phyloP scores from a whole-genome alignment of 1,140 invertebrate genomes.

The Caerostris extrusa region DNA sequence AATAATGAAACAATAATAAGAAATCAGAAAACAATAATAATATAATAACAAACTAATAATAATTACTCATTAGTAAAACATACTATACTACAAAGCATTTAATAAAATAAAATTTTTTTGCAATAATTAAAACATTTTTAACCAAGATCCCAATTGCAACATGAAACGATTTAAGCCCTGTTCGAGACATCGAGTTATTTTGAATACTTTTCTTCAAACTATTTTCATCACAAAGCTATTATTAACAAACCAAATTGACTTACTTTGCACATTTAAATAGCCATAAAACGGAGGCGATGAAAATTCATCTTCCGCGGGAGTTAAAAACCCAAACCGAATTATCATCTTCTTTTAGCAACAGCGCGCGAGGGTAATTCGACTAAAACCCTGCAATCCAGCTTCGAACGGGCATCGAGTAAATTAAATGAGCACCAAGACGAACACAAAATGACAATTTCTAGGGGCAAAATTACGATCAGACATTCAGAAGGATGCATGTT shows the following conservation, averaged over 20 bases:
- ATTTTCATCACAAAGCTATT: neutral
- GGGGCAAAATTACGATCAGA: neutral
- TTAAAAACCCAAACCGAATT: neutral
- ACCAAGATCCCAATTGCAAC: too few species aligned
- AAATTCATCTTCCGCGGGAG: neutral
- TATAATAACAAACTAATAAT: too few species aligned
- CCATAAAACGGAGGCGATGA: neutral
- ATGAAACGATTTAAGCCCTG: too few species aligned
- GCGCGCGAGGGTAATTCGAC: neutral
- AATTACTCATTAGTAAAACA: too few species aligned
- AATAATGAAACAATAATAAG: too few species aligned
- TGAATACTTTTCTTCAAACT: too few species aligned
- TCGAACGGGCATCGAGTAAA: neutral
- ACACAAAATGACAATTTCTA: conserved; percentile 8
- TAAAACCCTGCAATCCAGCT: neutral
- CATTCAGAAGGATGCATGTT: neutral
- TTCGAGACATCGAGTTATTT: too few species aligned
- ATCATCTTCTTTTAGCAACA: neutral
- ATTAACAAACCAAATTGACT: neutral
- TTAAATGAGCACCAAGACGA: conserved; percentile 38
- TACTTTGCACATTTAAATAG: neutral
- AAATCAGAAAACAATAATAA: too few species aligned
- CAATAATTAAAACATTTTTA: too few species aligned
- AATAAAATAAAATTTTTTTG: too few species aligned
- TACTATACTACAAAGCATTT: too few species aligned